These are phyloP conservation scores for Tachystola acroxantha DNA, from an alignment of 2,888 invertebrate species.

Conservation along the genomic window DNA sequence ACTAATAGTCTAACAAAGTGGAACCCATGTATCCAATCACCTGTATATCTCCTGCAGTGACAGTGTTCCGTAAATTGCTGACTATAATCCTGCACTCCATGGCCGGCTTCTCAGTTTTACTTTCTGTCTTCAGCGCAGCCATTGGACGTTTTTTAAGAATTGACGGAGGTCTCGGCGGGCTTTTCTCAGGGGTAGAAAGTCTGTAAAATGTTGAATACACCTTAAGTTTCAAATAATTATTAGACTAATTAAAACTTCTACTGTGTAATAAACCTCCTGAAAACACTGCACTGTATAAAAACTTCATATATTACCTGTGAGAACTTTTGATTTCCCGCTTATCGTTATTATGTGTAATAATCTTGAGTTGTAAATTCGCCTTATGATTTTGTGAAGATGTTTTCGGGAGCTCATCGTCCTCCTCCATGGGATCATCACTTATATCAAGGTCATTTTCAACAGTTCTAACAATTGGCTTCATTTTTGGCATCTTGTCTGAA, in stretches of 20 bases:
- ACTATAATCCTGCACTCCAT: constrained; percentile 92
- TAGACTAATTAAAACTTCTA: too few species aligned
- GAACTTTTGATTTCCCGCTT: constrained; percentile 28
- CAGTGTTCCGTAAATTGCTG: constrained; percentile 91
- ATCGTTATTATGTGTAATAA: constrained; percentile 63
- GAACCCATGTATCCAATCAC: too few species aligned
- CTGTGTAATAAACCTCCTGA: too few species aligned
- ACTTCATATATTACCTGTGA: constrained; percentile 34
- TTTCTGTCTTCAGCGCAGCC: constrained; percentile 56
- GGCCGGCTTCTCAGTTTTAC: constrained; percentile 43
- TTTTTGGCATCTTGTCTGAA: constrained; percentile 30
- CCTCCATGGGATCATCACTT: constrained; percentile 62
- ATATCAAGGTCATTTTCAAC: constrained; percentile 68
- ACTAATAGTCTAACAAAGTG: too few species aligned
- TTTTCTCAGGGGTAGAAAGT: constrained; percentile 37
- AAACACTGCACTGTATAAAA: too few species aligned
- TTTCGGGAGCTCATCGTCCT: constrained; percentile 36
- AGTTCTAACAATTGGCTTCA: constrained; percentile 62
- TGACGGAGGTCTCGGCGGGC: constrained; percentile 65
- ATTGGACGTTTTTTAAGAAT: constrained; percentile 73
- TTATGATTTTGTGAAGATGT: constrained; percentile 39
- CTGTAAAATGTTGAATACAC: too few species aligned
- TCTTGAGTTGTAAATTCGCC: constrained; percentile 62
- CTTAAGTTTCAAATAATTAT: too few species aligned
- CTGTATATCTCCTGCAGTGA: constrained; percentile 94